Conservation (phyloP, 2,888 invertebrate species). For the Mermis nigrescens region DNA sequence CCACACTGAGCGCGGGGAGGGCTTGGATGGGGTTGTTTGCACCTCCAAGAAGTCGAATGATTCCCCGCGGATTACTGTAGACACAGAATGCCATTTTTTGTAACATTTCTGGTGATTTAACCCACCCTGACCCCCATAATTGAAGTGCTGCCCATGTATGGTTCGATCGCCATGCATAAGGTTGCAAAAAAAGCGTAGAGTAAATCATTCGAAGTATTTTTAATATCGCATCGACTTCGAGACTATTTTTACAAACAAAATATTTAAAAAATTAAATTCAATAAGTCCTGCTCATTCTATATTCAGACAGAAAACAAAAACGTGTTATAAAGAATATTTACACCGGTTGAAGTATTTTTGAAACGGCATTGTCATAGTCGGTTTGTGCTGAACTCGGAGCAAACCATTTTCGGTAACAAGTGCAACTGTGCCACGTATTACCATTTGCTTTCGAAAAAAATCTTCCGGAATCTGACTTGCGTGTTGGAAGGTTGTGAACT, state of each 20-base stretch:
- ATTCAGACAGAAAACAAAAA: neutral
- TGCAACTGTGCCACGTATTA: slow-evolving; percentile 22
- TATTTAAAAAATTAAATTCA: neutral
- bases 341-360: neutral
- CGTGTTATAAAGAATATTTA: neutral
- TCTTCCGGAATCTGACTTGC: slow-evolving; percentile 28
- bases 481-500: slow-evolving; percentile 27
- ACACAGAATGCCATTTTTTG: too few species aligned
- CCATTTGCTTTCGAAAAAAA: slow-evolving; percentile 26
- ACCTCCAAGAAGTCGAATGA: too few species aligned
- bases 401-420: neutral
- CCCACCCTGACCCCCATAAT: too few species aligned
- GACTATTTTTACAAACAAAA: neutral
- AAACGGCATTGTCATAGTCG: neutral
- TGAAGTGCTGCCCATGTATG: too few species aligned
- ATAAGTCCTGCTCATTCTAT: neutral
- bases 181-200: too few species aligned
- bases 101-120: too few species aligned
- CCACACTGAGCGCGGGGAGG: too few species aligned
- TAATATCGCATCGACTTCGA: too few species aligned
- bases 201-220: too few species aligned
- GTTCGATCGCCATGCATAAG: too few species aligned
- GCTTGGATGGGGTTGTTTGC: too few species aligned
- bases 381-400: slow-evolving; percentile 1
- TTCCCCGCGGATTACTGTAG: too few species aligned